A percentile compares a stretch with the other conserved stretches of the same genome.
These are phyloP conservation scores for Scolopax mira DNA, from an alignment of 2,113 vertebrate genomes.

Conservation along the genomic window DNA sequence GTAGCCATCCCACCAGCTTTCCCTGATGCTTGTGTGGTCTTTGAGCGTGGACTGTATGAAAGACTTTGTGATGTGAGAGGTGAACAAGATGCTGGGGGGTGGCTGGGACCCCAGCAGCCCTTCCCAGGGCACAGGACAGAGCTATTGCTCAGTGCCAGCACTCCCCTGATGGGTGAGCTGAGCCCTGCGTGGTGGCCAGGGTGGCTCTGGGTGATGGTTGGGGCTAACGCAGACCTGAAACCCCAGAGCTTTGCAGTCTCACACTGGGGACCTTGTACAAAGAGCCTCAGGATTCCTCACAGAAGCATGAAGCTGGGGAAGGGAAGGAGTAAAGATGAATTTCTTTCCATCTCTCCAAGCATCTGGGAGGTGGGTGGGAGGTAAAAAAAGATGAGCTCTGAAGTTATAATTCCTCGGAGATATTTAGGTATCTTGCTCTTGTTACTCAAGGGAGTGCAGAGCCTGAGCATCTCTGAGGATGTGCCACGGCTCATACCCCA, in stretches of 20 bases:
- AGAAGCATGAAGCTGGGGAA: not conserved
- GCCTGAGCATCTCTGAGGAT: not conserved
- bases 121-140: accelerated
- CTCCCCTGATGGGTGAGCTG: accelerated
- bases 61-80: not conserved
- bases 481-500: not conserved
- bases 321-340: not conserved
- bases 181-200: accelerated
- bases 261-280: not conserved
- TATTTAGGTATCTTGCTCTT: constrained; percentile 57
- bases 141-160: accelerated
- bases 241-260: not conserved
- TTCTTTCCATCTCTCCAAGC: constrained; percentile 42
- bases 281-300: not conserved
- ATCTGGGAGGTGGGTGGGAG: constrained; percentile 62
- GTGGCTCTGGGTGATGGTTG: accelerated
- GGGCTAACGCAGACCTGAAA: accelerated
- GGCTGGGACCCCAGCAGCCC: not conserved
- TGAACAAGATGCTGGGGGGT: not conserved
- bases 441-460: constrained; percentile 3
- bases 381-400: constrained; percentile 63
- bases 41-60: not conserved
- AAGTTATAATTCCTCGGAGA: constrained; percentile 51
- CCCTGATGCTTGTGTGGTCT: not conserved
- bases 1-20: accelerated